Evolutionary conservation across 2,888 invertebrate species (phyloP), one percentile per base, ranked within the genome.

Genomic region (Plebejus melissa): DNA sequence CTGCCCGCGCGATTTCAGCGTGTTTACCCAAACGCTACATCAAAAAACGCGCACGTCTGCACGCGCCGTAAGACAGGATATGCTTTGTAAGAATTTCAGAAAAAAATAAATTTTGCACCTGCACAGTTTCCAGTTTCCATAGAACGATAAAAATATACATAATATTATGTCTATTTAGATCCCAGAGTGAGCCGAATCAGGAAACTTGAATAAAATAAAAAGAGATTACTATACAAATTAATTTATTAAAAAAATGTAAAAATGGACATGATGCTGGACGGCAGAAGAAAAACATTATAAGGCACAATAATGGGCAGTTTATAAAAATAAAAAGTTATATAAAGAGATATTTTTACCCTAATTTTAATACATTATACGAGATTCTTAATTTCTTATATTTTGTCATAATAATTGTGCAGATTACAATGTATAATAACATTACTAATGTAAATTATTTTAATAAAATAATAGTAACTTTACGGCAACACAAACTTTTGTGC

Each of bases 171-270:
- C 9, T 60, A 22, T 60, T 60, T 28, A 60, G 60, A 11, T 28
- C 60, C 9, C 22, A 11, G 60, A 9, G 28, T 60, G 28, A 9
- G 11, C 4, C 28, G 28, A 50, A 6, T 16, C 50, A 32, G 11
- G 50, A 72, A 11, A 54, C 7, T 28, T 32, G 22, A 72, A 72
- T 28, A 54, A 72, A 72, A 28, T 16, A 22, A 6, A 22, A 6
- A 75, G 9, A 9, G 46, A 36, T 6, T 38, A 36, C 1, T 16
- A 74, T 9, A 70, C 13, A 65, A 36, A 65, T 32, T 13, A 74
- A 69, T 58, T 77, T 72, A 54, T 72, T 54, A 54, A 32, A 72
- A 72, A 72, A 28, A 28, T 72, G 54, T 54, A 54, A 54, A 54
- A 72, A 32, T 50, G 13, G 16, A 54, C 54, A 54, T 38, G 50